Percentiles rank a stretch among this genome's conserved stretches.
phyloP scores from a whole-genome alignment of 2,113 vertebrate genomes.

The Amblyornis subalaris region DNA sequence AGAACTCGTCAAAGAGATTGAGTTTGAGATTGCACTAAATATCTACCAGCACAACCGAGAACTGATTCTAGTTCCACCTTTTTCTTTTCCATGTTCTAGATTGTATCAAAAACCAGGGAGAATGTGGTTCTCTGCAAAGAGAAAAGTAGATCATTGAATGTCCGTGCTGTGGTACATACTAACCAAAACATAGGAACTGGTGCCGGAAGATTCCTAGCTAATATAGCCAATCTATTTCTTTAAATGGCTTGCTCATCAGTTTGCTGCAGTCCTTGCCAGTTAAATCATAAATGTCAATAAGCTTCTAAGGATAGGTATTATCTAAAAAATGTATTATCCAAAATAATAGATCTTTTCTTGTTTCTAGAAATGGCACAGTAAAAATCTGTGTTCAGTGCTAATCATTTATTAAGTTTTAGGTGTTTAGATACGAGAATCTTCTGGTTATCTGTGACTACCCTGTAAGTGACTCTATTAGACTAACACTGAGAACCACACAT shows the following conservation, averaged over 20 bases:
- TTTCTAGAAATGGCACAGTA: not conserved
- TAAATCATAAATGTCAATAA: not conserved
- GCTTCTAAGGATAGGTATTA: not conserved
- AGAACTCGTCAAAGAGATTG: not conserved
- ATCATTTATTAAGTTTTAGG: not conserved
- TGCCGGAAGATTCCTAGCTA: slow-evolving; percentile 22
- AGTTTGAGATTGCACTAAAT: not conserved
- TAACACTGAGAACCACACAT: not conserved
- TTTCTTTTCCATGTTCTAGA: not conserved
- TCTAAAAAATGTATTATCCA: not conserved
- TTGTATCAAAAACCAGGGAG: not conserved
- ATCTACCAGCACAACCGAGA: not conserved
- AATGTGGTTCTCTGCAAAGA: not conserved
- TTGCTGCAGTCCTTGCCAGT: not conserved
- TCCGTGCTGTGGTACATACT: not conserved
- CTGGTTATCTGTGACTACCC: not conserved
- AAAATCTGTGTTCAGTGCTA: not conserved
- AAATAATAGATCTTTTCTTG: not conserved
- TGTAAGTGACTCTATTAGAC: not conserved
- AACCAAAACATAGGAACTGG: not conserved
- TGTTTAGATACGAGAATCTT: not conserved
- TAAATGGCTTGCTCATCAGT: slow-evolving; percentile 15
- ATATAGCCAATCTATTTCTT: slow-evolving; percentile 18
- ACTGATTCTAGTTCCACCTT: not conserved
- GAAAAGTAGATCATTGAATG: not conserved